Evolutionary conservation across 2,113 vertebrate species (phyloP), one percentile per base, ranked within the genome.

Genomic region (Oreochromis aureus): DNA sequence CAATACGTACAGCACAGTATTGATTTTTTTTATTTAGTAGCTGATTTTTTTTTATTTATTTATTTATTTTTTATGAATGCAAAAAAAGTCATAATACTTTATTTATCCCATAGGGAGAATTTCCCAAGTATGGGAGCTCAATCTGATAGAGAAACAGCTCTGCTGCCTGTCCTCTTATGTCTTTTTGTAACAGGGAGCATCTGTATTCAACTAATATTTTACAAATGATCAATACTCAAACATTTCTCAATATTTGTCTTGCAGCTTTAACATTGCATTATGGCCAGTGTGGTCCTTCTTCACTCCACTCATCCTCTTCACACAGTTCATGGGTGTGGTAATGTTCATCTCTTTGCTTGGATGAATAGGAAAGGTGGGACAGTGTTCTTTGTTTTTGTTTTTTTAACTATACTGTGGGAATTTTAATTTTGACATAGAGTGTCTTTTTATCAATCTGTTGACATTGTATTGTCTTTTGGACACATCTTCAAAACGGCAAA

Each of bases 241-340:
- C 16, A 51, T 51, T 51, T 78, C 71, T 78, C 4, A 78, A 11
- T 78, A 51, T 51, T 34, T 78, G 53, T 84, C 18, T 95, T 95
- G 59, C 85, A 99, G 99, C 95, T 98, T 99, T 87, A 99, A 98
- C 89, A 85, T 98, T 88, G 98, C 98, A 12, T 93, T 99, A 16
- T 99, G 98, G 98, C 97, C 97, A 1, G 95, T 98, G 76, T 99
- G 98, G 98, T 98, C 98, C 0, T 97, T 99, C 93, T 95, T 99
- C 91, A 99, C 99, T 5, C 98, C 98, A 2, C 44, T 98, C 58
- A 92, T 99, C 91, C 96, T 99, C 69, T 99, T 99, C 89, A 96
- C 97, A 55, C 99, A 99, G 95, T 99, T 99, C 81, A 99, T 99
- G 98, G 98, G 98, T 27, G 91, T 98, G 5, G 96, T 98, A 56